Evolutionary conservation across 2,797 vertebrate genomes (phyloP), one percentile per base, ranked within the genome.

Genomic region (Fistularia commersonii): DNA sequence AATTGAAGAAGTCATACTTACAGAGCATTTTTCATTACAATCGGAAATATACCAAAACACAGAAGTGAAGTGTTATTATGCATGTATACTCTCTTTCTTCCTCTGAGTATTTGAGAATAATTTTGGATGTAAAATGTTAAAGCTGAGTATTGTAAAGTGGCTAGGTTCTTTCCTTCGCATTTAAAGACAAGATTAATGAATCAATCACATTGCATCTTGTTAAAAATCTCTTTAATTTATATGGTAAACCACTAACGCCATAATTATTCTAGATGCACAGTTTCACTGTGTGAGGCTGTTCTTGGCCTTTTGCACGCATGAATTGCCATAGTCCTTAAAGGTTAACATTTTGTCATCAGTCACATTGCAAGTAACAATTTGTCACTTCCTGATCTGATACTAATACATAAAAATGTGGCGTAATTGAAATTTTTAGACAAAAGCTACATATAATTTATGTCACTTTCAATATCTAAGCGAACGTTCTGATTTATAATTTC

Each of bases 401-500:
- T 1, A 36, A 36, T 36, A 36, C 35, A 36, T 8, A 36, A 10
- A 36, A 7, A 7, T 36, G 35, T 36, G 23, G 23, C 4, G 2
- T 23, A 2, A 4, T 4, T 23, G 23, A 2, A 23, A 23, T 23
- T 23, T 23, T 23, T 23, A 23, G 23, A 23, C 35, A 36, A 8
- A 41, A 12, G 8, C 11, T n/a, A 37, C 7, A 12, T 49, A 41
- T 7, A 6, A 33, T 32, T 8, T 1, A 45, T 8, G 38, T 48
- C 44, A 40, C 3, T 51, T 51, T 8, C 11, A 37, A 41, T 45
- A 45, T 52, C 45, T 40, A 1, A 42, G 52, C 68, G 35, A 41
- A 6, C 31, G 9, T 58, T 66, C 39, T 31, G 41, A 54, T 72
- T 66, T 51, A 12, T 32, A 47, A 43, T 60, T 76, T 64, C 34